Evolutionary conservation across 2,888 invertebrate species (phyloP).

Genomic region (Melangyna quadrimaculata): DNA sequence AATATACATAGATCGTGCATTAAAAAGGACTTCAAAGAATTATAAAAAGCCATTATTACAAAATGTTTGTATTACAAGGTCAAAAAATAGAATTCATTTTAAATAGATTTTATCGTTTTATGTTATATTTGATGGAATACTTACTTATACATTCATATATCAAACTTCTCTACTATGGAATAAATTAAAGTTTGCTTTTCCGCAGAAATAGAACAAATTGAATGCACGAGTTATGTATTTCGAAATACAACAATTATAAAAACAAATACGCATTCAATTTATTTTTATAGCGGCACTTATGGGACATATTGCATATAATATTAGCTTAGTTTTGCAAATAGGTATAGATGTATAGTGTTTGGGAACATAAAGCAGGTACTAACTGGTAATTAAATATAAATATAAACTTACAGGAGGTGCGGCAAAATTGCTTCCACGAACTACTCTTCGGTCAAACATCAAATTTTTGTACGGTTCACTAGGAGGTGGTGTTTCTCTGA

Average conservation of each 20-base stretch:
- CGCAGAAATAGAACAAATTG: not conserved
- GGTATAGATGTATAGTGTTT: not conserved
- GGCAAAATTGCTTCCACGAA: slow-evolving; percentile 91
- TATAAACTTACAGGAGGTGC: slow-evolving; percentile 78
- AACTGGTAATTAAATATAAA: not conserved
- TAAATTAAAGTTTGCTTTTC: not conserved
- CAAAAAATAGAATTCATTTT: not conserved
- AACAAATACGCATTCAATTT: not conserved
- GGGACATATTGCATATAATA: not conserved
- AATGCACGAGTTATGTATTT: not conserved
- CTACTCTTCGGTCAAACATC: slow-evolving; percentile 94
- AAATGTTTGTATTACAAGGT: not conserved
- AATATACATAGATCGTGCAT: too few species aligned
- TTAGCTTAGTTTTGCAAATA: not conserved
- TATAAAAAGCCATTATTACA: not conserved
- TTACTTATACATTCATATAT: too few species aligned
- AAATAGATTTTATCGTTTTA: too few species aligned
- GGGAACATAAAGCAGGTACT: not conserved
- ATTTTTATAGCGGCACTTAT: not conserved
- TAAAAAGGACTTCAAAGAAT: not conserved
- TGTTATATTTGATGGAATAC: not conserved
- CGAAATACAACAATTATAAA: not conserved
- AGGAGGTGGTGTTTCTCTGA: slow-evolving; percentile 76
- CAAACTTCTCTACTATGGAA: not conserved
- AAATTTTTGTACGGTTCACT: slow-evolving; percentile 87